Percentiles rank a stretch among this genome's conserved stretches.
Evolutionary conservation across 1,140 invertebrate genomes (phyloP).

Genomic region (Mamestra configurata): DNA sequence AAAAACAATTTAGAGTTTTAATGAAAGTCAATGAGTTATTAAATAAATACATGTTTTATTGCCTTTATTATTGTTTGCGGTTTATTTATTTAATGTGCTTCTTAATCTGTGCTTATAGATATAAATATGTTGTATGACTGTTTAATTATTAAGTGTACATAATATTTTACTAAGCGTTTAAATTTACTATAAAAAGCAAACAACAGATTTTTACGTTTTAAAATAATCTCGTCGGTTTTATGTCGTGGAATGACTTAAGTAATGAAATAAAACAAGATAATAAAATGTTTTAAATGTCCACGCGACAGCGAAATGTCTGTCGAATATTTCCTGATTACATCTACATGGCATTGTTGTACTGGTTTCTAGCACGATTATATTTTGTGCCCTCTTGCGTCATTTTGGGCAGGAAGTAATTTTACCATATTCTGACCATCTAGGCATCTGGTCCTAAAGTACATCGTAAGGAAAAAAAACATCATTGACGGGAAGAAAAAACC

Average conservation of each 20-base stretch:
- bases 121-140: not conserved
- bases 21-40: conserved; percentile 40
- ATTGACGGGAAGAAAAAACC: too few relatives aligned
- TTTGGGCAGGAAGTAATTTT: conserved; percentile 60
- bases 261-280: conserved; percentile 64
- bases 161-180: too few relatives aligned
- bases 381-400: conserved; percentile 45
- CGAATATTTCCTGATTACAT: conserved; percentile 71
- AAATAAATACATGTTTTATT: conserved; percentile 28
- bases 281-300: conserved; percentile 65
- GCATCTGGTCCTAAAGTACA: conserved; percentile 4
- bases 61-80: conserved; percentile 60
- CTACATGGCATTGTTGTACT: conserved; percentile 67
- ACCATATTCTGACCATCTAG: not conserved
- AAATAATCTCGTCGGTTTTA: conserved; percentile 40
- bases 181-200: not conserved
- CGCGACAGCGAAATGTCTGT: conserved; percentile 65
- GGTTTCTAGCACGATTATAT: conserved; percentile 62
- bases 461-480: not conserved
- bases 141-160: not conserved
- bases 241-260: conserved; percentile 50
- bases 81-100: conserved; percentile 70
- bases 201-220: conserved; percentile 26
- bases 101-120: conserved; percentile 52
- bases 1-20: not conserved